Base-by-base conservation (phyloP, 2,888 invertebrate species). In the Arenicola marina region DNA sequence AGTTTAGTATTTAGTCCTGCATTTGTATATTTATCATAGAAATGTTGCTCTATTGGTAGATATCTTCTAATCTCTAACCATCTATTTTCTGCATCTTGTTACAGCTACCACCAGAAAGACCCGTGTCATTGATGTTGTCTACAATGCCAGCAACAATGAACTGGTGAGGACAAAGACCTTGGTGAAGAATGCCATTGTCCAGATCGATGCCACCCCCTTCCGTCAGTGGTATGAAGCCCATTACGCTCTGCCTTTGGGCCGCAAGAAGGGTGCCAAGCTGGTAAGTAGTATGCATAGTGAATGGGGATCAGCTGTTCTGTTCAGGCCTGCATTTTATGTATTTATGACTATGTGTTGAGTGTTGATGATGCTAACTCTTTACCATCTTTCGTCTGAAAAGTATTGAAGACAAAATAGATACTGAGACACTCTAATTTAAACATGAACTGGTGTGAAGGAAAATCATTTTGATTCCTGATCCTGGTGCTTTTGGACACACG, bases 91-190 rank as follows among this genome's bases (percentile, higher is more conserved):
- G n/a, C n/a, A n/a, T 18, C 24, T 11, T 48, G 15, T 46, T 80
- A 55, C 80, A 91, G 91, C 90, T 74, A 89, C 91, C 65, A 92
- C 98, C 28, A 90, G 95, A 72, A 97, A 94, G 86, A 94, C 97
- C 63, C 95, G 99, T 89, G 92, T 99, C 79, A 96, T 99, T 81
- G 99, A 99, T 87, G 98, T 98, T 62, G 95, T 99, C 45, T 99
- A 99, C 88, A 99, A 99, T 86, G 97, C 99, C 54, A 96, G 95
- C 74, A 99, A 97, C 89, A 99, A 99, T 85, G 99, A 99, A 86
- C 88, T 99, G 88, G 99, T 99, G 70, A 91, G 99, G 87, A 99
- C 99, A 78, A 99, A 99, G 86, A 99, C 99, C 46, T 87, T 99
- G 84, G 98, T 99, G 75, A 99, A 99, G 87, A 97, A 97, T 83